Evolutionary conservation across 2,888 invertebrate genomes (phyloP).

Genomic region (Neria commutata): DNA sequence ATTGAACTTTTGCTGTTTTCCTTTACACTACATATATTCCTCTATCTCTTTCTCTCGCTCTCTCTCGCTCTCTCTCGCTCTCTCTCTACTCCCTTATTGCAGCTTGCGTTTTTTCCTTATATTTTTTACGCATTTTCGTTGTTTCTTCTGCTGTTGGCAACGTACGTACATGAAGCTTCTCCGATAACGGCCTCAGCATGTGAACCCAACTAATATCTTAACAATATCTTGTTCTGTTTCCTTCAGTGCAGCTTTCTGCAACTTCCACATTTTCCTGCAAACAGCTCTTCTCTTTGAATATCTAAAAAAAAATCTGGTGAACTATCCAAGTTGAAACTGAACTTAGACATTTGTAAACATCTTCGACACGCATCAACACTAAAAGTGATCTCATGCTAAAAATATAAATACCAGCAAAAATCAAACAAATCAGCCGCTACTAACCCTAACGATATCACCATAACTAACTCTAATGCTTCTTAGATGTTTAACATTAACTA

Average conservation of each 20-base stretch:
- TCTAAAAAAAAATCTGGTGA: too few relatives aligned
- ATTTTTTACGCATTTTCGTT: background rate
- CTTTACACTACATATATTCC: slow-evolving; percentile 3
- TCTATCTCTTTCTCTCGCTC: background rate
- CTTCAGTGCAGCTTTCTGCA: too few relatives aligned
- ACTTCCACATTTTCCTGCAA: background rate
- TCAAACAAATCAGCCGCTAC: background rate
- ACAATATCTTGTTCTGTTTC: background rate
- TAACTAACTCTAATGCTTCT: background rate
- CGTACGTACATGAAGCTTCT: background rate
- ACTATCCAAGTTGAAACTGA: too few relatives aligned
- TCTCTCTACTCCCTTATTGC: too few relatives aligned
- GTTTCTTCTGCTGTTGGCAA: background rate
- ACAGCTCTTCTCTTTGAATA: background rate
- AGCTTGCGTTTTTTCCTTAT: background rate
- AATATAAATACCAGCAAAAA: background rate
- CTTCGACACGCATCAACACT: too few relatives aligned
- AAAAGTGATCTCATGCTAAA: background rate
- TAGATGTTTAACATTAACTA: background rate
- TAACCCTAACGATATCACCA: background rate
- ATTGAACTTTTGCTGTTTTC: slow-evolving; percentile 7
- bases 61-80: too few relatives aligned
- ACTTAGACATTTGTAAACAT: too few relatives aligned
- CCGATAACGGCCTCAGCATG: too few relatives aligned
- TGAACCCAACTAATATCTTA: background rate